Evolutionary conservation across 1,140 invertebrate species (phyloP), one percentile per base, ranked within the genome.

Genomic region (Euborellia annulipes): DNA sequence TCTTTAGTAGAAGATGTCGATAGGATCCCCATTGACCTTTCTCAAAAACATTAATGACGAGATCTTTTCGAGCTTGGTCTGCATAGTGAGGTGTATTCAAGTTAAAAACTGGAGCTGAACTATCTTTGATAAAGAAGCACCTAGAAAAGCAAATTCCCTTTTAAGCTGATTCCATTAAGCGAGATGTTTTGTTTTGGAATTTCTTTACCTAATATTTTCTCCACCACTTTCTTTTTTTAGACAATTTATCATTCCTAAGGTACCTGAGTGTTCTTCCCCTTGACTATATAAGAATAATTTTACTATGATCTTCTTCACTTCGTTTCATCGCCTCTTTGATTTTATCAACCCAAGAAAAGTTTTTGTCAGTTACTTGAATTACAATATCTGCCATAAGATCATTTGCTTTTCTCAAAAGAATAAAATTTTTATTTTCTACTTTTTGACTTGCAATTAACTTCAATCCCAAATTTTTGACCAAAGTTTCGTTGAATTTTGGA

Each of bases 241-340:
- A 60, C 93, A 97, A 53, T 87, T 92, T 44, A 82, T 77, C 50
- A 97, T 63, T 37, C 93, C 93, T 39, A 94, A 63, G 18, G 91
- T 69, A 44, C 93, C 91, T 59, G 69, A 80, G 14, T 59, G 59
- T 50, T 78, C 71, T 56, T 82, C 75, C 0, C 69, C 70, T 58
- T 80, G 70, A 40, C n/a, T 69, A 72, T n/a, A 83, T 72, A 7
- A 88, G 59, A 55, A 87, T 75, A 27, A 90, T 66, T 51, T 76
- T 75, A 46, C 71, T 62, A 19, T 62, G 60, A 52, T 70, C 68
- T 41, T 54, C 62, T 50, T 76, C 72, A 0, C 70, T 65, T 44
- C 71, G 68, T 45, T 70, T 72, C 57, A 85, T 49, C 0, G 76
- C 73, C 1, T 72, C 66, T 59, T 91, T 91, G 0, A 93, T 59